A percentile compares a stretch with the other conserved stretches of the same genome.
These are phyloP conservation scores for Semotilus atromaculatus DNA, from an alignment of 2,797 vertebrate genomes.

Conservation along the genomic window DNA sequence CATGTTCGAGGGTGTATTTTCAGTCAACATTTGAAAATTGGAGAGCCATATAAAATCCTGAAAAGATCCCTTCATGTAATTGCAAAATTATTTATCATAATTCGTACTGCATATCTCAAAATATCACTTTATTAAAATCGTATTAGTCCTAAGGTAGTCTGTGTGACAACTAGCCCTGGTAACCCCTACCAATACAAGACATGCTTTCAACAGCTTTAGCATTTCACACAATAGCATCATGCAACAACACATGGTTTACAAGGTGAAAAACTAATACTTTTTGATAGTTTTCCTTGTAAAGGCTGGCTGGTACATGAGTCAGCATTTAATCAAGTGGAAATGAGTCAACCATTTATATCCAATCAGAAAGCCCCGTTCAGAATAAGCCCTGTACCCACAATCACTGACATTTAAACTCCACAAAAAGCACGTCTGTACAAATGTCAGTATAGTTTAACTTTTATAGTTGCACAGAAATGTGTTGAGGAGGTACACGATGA, in stretches of 20 bases:
- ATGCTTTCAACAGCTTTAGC: not conserved
- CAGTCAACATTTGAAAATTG: too few relatives aligned
- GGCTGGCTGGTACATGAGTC: not conserved
- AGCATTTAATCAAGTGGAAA: not conserved
- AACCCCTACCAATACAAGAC: not conserved
- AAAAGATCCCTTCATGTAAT: too few relatives aligned
- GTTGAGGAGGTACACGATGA: not conserved
- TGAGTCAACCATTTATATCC: constrained; percentile 18
- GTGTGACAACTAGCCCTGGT: not conserved
- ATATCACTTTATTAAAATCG: not conserved
- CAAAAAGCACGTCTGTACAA: not conserved
- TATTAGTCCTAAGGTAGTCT: not conserved
- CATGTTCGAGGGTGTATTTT: too few relatives aligned
- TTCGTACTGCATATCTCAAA: not conserved
- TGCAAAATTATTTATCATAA: not conserved
- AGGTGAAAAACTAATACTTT: not conserved
- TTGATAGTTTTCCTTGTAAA: not conserved
- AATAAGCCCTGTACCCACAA: not conserved
- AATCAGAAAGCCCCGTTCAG: not conserved
- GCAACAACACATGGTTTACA: not conserved
- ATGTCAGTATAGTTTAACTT: constrained; percentile 32
- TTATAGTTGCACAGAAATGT: not conserved
- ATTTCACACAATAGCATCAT: not conserved
- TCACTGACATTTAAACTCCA: constrained; percentile 35
- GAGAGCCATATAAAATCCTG: too few relatives aligned